Base-by-base conservation (phyloP, 2,888 invertebrate genomes). In the Drosophila vallismaia region DNA sequence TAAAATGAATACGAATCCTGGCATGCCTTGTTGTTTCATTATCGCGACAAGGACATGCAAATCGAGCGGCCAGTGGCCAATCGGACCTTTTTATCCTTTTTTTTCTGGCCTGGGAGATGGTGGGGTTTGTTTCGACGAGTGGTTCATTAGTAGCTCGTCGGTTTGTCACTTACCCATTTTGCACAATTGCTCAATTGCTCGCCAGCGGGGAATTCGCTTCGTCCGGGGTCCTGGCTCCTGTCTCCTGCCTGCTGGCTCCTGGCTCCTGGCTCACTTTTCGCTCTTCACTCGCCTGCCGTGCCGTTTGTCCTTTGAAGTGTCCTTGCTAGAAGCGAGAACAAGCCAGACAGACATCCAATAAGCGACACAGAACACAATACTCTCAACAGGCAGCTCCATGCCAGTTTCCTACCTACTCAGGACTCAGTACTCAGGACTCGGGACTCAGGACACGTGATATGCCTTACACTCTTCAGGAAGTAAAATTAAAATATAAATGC, bases 111-210 rank as follows among this genome's bases (percentile, higher is more conserved):
- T 14, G 7, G 29, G 12, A 9, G 28, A 8, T 33, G 31, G 6
- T 12, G 14, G 40, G 9, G 36, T 2, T 5, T 40, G 46, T 36
- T 54, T 36, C 40, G 26, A 6, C n/a, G 31, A 44, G 48, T 64
- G 63, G 46, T 53, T 49, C 55, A 49, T 49, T 55, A 49, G 29
- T 48, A 38, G 44, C 9, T 26, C 24, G 19, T 40, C 42, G 29
- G 40, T 12, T 12, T 36, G 12, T 52, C 55, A 76, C 82, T 86
- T 80, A 83, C 82, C 82, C 82, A 83, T 83, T 79, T 82, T 56
- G 50, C 36, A 64, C 46, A 80, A 71, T 72, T 78, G 55, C 75
- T 78, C 76, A 86, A 69, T 86, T 80, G 71, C 40, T 63, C 38
- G 78, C 83, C 82, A 86, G 83, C 52, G 73, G 82, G 73, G 71